Evolutionary conservation across 2,888 invertebrate genomes (phyloP).

Genomic region (Sympetrum striolatum): DNA sequence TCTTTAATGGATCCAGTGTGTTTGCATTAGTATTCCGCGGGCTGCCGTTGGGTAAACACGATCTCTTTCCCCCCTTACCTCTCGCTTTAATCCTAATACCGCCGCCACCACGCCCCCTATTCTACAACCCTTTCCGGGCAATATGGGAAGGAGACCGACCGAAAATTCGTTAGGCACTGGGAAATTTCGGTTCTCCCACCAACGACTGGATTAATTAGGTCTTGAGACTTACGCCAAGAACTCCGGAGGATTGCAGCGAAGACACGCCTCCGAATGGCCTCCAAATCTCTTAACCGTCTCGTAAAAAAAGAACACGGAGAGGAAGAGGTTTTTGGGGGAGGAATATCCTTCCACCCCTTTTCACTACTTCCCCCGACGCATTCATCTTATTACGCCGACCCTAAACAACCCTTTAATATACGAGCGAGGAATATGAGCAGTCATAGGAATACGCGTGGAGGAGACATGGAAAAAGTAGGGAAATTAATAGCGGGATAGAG

Average conservation of each 20-base stretch:
- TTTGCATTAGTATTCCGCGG: slow-evolving; percentile 43
- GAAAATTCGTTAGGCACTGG: slow-evolving; percentile 22
- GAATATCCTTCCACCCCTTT: slow-evolving; percentile 13
- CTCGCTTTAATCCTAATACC: background rate
- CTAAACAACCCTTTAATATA: background rate
- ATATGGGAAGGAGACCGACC: background rate
- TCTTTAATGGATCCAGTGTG: slow-evolving; percentile 41
- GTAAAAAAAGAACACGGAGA: background rate
- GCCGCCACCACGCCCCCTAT: background rate
- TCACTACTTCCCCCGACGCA: background rate
- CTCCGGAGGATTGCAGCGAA: background rate
- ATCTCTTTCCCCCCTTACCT: slow-evolving; percentile 1
- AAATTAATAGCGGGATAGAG: background rate
- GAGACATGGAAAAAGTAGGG: slow-evolving; percentile 36
- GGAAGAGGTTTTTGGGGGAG: background rate
- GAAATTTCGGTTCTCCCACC: slow-evolving; percentile 29
- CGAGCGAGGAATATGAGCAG: background rate
- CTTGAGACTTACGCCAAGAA: slow-evolving; percentile 34
- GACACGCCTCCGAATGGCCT: slow-evolving; percentile 24
- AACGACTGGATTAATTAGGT: slow-evolving; percentile 38
- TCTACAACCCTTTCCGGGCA: background rate
- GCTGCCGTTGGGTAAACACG: slow-evolving; percentile 37
- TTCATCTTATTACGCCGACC: background rate
- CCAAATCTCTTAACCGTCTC: slow-evolving; percentile 21
- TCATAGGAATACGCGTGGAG: background rate